Base-by-base conservation (phyloP, 2,113 vertebrate species). In the Camelus bactrianus region DNA sequence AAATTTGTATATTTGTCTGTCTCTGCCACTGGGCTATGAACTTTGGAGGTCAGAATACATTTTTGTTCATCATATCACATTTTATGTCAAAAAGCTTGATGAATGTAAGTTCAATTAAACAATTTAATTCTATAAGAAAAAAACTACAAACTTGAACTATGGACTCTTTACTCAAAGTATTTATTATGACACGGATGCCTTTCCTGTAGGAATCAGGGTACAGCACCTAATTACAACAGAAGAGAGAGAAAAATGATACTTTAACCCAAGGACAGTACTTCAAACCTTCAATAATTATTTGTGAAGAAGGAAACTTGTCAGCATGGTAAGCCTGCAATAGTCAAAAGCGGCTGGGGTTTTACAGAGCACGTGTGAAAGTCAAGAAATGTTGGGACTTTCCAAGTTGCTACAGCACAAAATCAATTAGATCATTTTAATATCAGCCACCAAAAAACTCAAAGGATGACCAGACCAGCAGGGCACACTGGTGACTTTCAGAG, bases 331-430 rank as follows among this genome's bases (percentile, higher is more conserved):
- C 32, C 58, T 83, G 8, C 48, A 60, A 67, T 48, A 73, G 35
- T 38, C 14, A 56, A 89, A 84, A 91, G n/a, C 32, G 22, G 16
- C 24, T 80, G 52, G 12, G 12, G 32, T 75, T 89, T 87, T 92
- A 69, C 11, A 87, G 54, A 93, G 12, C n/a, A 60, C 32, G 52
- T 82, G 75, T 84, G 35, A 80, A 92, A 92, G 58, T 28, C 94
- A 56, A 91, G 93, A 72, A 96, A 89, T 81, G 28, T 14, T 60
- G 95, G 94, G 94, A 72, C 92, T 98, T 98, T 97, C 95, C 96
- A 86, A 69, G 26, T 6, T 89, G 20, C 80, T 72, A 20, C 46
- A 83, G 32, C 72, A 94, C 19, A 72, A 92, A 84, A 92, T 92
- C 69, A 85, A 65, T 54, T 58, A 67, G 28, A n/a, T 82, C 42